Evolutionary conservation across 2,797 vertebrate genomes (phyloP), one percentile per base, ranked within the genome.

Genomic region (Pygocentrus nattereri): DNA sequence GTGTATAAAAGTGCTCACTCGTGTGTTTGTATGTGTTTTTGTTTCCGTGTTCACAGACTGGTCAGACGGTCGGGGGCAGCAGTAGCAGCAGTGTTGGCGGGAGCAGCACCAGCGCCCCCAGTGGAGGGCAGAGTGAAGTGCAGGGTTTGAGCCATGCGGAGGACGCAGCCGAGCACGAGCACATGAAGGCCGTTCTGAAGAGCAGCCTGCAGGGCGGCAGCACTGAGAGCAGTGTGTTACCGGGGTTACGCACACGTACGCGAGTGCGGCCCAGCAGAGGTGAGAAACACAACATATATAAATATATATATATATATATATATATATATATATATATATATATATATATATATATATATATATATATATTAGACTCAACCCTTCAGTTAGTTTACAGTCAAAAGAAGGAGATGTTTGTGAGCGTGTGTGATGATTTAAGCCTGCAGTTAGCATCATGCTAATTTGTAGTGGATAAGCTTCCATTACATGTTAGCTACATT

Each of bases 131-230:
- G 44, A 89, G 77, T 64, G 93, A 94, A 88, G 93, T 93, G 47
- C 94, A 91, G 84, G 96, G 97, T 31, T 91, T 98, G 83, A 94
- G 94, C 71, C 96, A 97, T 0, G 91, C 95, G 0, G 96, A 97
- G 88, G 96, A 98, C 0, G 95, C 93, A 0, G 96, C 93, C 0
- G 97, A 98, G 85, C 98, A 99, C 0, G 97, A 98, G 90, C 91
- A 96, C 91, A 99, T 99, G 98, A 99, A 97, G 88, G 97, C 96
- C 0, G 95, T 99, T 76, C 92, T 99, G 89, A 97, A 95, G 85
- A 96, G 92, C 70, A 94, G 94, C n/a, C 92, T 93, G 0, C 0
- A 88, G 0, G 50, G 89, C 0, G 72, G 94, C 2, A 94, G 95
- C 3, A 93, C 91, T 81, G 93, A 92, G 69, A 59, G 81, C 70